These are phyloP conservation scores for Drosophila ohnishii DNA, from an alignment of 1,140 invertebrate species.

Conservation along the genomic window DNA sequence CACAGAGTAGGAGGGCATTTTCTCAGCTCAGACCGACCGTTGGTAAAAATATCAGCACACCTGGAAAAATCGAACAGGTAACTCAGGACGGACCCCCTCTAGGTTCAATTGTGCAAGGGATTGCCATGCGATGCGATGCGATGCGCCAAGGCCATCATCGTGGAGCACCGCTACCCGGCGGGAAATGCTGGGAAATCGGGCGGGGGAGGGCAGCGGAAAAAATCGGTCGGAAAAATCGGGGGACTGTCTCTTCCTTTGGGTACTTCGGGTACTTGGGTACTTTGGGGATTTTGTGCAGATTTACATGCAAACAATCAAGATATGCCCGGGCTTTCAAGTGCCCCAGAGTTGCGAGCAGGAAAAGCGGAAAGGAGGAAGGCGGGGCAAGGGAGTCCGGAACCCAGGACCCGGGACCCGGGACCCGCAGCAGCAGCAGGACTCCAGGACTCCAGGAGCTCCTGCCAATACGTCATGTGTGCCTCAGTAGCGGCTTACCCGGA, in stretches of 20 bases:
- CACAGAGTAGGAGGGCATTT: slow-evolving; percentile 1
- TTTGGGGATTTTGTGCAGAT: slow-evolving; percentile 80
- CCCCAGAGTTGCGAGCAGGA: slow-evolving; percentile 57
- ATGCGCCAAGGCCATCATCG: slow-evolving; percentile 63
- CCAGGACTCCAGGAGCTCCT: slow-evolving; percentile 18
- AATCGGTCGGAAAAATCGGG: slow-evolving; percentile 1
- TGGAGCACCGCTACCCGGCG: slow-evolving; percentile 14
- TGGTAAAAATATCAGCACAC: background rate
- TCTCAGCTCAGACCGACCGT: no score
- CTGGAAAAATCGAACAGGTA: slow-evolving; percentile 25
- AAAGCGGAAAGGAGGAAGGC: slow-evolving; percentile 34
- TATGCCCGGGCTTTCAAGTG: slow-evolving; percentile 77
- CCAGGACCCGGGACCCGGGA: slow-evolving; percentile 7
- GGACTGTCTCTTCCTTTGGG: slow-evolving; percentile 42
- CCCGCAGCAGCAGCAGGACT: slow-evolving; percentile 1
- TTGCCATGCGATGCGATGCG: slow-evolving; percentile 44
- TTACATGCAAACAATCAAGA: slow-evolving; percentile 81
- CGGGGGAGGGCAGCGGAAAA: background rate
- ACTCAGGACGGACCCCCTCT: slow-evolving; percentile 12
- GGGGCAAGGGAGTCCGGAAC: background rate
- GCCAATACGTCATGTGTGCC: slow-evolving; percentile 74
- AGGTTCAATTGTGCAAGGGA: slow-evolving; percentile 70
- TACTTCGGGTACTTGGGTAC: slow-evolving; percentile 54
- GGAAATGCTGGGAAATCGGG: background rate
- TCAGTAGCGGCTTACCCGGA: slow-evolving; percentile 43